Evolutionary conservation across 1,140 invertebrate species (phyloP).

Genomic region (Lepidurus packardi): DNA sequence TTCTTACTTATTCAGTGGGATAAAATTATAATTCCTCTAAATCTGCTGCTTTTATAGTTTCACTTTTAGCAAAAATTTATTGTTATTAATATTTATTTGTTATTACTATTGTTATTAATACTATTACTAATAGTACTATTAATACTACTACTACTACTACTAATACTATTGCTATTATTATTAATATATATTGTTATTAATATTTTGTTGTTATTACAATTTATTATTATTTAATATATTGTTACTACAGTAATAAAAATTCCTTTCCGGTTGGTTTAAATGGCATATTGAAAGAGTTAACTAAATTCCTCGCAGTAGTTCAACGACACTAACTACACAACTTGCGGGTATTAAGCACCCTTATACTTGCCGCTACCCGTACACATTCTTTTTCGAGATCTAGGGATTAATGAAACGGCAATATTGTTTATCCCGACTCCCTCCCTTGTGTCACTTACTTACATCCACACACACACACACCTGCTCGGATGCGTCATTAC

Average conservation of each 20-base stretch:
- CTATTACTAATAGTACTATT: no score
- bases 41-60: background rate
- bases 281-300: background rate
- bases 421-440: background rate
- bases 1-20: no score
- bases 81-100: no score
- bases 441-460: background rate
- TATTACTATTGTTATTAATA: no score
- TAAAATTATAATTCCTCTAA: no score
- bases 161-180: no score
- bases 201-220: no score
- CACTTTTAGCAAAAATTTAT: no score
- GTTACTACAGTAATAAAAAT: background rate
- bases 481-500: conserved; percentile 7
- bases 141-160: no score
- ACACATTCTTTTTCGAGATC: background rate
- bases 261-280: background rate
- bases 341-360: conserved; percentile 1
- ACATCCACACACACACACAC: background rate
- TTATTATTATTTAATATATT: no score
- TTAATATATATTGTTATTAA: no score
- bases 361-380: background rate
- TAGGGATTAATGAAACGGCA: background rate
- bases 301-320: background rate
- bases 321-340: background rate